These are phyloP conservation scores for Phymatocera aterrima DNA, from an alignment of 2,888 invertebrate species.

Conservation along the genomic window DNA sequence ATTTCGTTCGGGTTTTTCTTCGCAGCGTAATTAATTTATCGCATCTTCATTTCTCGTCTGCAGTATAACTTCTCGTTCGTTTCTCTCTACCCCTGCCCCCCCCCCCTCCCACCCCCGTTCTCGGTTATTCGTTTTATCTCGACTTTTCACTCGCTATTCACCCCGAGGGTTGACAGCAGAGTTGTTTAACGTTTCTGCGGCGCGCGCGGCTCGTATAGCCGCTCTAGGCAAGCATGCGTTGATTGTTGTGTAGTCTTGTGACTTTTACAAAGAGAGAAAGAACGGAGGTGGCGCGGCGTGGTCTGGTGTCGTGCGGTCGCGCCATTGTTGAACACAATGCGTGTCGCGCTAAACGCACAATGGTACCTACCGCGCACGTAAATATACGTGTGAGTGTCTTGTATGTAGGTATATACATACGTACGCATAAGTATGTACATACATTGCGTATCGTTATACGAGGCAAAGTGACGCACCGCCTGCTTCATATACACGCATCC, in stretches of 20 bases:
- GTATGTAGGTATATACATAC: too few relatives aligned
- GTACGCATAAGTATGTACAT: neutral
- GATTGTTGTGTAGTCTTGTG: conserved; percentile 44
- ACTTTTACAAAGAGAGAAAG: conserved; percentile 6
- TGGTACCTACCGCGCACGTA: conserved; percentile 20
- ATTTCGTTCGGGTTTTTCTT: too few relatives aligned
- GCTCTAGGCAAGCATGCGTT: conserved; percentile 35
- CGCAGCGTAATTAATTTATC: too few relatives aligned
- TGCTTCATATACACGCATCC: neutral
- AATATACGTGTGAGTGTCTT: too few relatives aligned
- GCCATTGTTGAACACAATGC: conserved; percentile 40
- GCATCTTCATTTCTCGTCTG: too few relatives aligned
- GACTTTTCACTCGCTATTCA: conserved; percentile 35
- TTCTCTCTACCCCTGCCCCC: too few relatives aligned
- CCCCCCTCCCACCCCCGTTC: too few relatives aligned
- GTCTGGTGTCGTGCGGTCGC: neutral
- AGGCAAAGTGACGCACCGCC: conserved; percentile 18
- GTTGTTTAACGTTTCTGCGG: conserved; percentile 28
- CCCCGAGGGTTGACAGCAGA: conserved; percentile 39
- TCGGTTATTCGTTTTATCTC: conserved; percentile 40
- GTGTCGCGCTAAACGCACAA: conserved; percentile 44
- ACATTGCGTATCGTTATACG: neutral
- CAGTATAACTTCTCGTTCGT: too few relatives aligned
- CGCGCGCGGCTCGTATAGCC: neutral
- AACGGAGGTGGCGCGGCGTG: neutral